These are phyloP conservation scores for Oreohelix idahoensis DNA, from an alignment of 1,140 invertebrate species.

Conservation along the genomic window DNA sequence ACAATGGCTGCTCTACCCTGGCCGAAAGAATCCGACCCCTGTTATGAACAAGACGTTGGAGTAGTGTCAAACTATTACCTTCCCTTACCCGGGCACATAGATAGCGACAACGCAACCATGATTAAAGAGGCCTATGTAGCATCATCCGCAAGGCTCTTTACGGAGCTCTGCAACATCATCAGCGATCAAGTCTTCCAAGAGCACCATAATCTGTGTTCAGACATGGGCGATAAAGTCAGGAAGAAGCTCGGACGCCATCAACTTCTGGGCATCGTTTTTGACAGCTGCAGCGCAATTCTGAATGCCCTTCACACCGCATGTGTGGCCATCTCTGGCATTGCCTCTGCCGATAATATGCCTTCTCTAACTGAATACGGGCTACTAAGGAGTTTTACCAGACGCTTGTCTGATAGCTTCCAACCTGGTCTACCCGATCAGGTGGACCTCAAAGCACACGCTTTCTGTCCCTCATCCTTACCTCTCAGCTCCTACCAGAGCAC, in stretches of 20 bases:
- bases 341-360: slow-evolving; percentile 28
- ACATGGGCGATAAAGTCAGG: slow-evolving; percentile 42
- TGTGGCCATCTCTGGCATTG: slow-evolving; percentile 26
- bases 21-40: slow-evolving; percentile 41
- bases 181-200: slow-evolving; percentile 34
- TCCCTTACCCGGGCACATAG: slow-evolving; percentile 40
- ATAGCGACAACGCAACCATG: slow-evolving; percentile 38
- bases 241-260: slow-evolving; percentile 28
- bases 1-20: slow-evolving; percentile 46
- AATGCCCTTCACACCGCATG: slow-evolving; percentile 42
- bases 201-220: slow-evolving; percentile 40
- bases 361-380: slow-evolving; percentile 7
- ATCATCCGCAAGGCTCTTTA: slow-evolving; percentile 30
- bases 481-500: slow-evolving; percentile 41
- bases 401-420: slow-evolving; percentile 37
- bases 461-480: slow-evolving; percentile 45
- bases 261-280: slow-evolving; percentile 35
- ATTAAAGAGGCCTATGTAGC: slow-evolving; percentile 33
- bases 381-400: not conserved
- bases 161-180: slow-evolving; percentile 29
- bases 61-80: slow-evolving; percentile 44
- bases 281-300: slow-evolving; percentile 44
- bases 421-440: slow-evolving; percentile 25
- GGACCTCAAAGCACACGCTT: slow-evolving; percentile 43
- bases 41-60: slow-evolving; percentile 33